Percentiles rank a stretch among this genome's conserved stretches.
Evolutionary conservation across 2,888 invertebrate genomes (phyloP).

Genomic region (Papilio protenor): DNA sequence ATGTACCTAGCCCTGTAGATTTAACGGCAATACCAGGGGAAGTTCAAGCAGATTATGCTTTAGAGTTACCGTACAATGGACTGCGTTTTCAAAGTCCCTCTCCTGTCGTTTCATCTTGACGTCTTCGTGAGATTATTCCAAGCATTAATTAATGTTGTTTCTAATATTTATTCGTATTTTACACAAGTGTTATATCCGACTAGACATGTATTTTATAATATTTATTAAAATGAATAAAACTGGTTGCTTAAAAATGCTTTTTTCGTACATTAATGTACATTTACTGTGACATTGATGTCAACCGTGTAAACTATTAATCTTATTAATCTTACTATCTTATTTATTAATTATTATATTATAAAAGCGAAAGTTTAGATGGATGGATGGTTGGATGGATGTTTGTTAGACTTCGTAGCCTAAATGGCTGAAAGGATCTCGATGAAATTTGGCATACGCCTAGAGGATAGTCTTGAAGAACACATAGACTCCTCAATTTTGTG

Average conservation of each 20-base stretch:
- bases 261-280: not conserved
- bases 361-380: too few species aligned
- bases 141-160: constrained; percentile 64
- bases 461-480: too few species aligned
- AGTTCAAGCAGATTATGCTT: constrained; percentile 77
- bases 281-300: not conserved
- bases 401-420: too few species aligned
- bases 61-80: constrained; percentile 79
- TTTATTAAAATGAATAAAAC: constrained; percentile 53
- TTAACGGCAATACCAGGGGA: constrained; percentile 74
- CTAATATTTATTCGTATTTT: constrained; percentile 65
- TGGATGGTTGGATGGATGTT: too few species aligned
- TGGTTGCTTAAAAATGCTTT: too few species aligned
- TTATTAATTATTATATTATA: too few species aligned
- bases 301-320: not conserved
- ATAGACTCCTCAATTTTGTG: too few species aligned
- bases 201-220: constrained; percentile 64
- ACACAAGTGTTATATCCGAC: constrained; percentile 71
- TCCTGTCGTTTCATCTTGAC: constrained; percentile 81
- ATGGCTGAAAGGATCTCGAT: too few species aligned
- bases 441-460: too few species aligned
- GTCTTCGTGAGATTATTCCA: constrained; percentile 66
- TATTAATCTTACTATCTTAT: too few species aligned
- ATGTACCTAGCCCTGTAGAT: constrained; percentile 68
- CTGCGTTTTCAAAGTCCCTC: constrained; percentile 81